Evolutionary conservation across 2,113 vertebrate species (phyloP).

Genomic region (Piaya cayana): DNA sequence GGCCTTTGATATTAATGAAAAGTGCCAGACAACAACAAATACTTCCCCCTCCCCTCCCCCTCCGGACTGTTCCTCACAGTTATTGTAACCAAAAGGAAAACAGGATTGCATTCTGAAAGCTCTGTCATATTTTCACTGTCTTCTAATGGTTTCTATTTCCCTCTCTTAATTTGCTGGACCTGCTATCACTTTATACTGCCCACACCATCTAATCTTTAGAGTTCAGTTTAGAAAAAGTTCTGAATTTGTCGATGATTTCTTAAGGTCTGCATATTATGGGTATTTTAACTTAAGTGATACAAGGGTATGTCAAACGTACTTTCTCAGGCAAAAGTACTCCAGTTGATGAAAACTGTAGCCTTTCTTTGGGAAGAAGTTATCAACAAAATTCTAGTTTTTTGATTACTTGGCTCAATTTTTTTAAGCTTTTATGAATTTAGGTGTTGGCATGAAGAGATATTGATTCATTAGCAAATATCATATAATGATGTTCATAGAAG

Average conservation of each 20-base stretch:
- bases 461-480: background rate
- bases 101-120: background rate
- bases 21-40: background rate
- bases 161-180: background rate
- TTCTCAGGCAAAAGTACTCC: background rate
- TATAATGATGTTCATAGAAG: background rate
- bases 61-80: too few species aligned
- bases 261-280: background rate
- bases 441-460: background rate
- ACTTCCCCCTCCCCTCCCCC: too few species aligned
- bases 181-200: background rate
- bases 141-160: background rate
- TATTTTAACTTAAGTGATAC: background rate
- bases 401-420: background rate
- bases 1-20: conserved; percentile 8
- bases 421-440: background rate
- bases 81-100: background rate
- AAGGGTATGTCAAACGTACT: background rate
- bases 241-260: background rate
- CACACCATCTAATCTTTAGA: background rate
- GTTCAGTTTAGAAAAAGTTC: background rate
- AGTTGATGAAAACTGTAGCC: background rate
- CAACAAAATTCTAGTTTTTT: background rate
- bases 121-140: background rate
- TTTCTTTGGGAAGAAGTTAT: background rate